Evolutionary conservation across 2,888 invertebrate species (phyloP).

Genomic region (Pinctada fucata): DNA sequence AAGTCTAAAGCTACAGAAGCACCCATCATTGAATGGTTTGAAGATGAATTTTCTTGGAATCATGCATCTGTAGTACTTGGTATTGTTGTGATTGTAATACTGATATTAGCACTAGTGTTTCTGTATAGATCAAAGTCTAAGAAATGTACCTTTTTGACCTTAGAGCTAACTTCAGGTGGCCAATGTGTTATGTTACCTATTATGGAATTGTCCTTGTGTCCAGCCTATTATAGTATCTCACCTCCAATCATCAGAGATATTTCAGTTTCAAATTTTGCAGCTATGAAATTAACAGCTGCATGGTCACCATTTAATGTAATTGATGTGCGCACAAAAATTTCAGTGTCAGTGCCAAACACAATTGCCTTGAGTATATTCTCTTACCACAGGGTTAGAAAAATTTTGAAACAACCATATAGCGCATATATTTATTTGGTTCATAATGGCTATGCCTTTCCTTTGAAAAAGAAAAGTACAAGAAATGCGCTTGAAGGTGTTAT

Average conservation of each 20-base stretch:
- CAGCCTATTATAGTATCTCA: neutral
- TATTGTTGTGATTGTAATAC: neutral
- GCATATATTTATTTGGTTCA: neutral
- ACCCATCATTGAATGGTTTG: neutral
- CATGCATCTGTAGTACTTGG: constrained; percentile 9
- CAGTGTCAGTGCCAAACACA: neutral
- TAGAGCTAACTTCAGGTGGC: constrained; percentile 25
- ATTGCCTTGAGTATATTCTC: neutral
- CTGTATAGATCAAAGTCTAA: neutral
- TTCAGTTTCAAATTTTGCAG: neutral
- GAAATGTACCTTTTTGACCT: constrained; percentile 5
- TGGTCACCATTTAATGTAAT: neutral
- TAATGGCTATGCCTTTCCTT: neutral
- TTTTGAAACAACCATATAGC: neutral
- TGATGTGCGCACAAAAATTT: neutral
- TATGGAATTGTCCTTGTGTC: constrained; percentile 10
- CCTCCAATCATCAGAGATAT: neutral
- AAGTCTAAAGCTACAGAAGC: neutral
- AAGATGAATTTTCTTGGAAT: constrained; percentile 17
- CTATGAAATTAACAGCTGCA: neutral
- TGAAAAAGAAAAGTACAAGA: neutral
- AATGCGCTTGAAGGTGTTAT: neutral
- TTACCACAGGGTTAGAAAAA: neutral
- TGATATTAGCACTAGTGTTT: neutral
- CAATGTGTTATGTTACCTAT: constrained; percentile 23